Evolutionary conservation across 2,113 vertebrate species (phyloP), one percentile per base, ranked within the genome.

Genomic region (Psittacula cyanocephala): DNA sequence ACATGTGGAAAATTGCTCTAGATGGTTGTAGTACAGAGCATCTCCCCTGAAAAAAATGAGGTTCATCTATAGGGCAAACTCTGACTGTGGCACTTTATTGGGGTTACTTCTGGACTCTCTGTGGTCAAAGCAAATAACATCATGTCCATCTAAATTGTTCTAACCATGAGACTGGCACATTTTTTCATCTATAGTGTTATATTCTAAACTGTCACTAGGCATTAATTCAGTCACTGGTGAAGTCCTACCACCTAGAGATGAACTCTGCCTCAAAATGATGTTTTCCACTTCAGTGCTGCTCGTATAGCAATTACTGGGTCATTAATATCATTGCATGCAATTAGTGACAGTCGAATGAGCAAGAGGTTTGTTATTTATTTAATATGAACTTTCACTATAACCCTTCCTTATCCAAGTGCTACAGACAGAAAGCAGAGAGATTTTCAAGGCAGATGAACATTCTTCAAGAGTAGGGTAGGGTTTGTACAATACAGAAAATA

Each of bases 301-400:
- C 77, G 69, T 95, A 97, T 86, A 88, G 96, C 96, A 98, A 98
- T 98, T 98, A 98, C 94, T 93, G 94, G 97, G 92, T 97, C 97
- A 98, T 98, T 99, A 98, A 98, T 98, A 98, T 98, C 98, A 99
- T 98, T 98, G 98, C 98, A 85, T 96, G 95, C 88, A 97, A 98
- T 98, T 98, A 98, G 97, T 97, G 96, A 97, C 96, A 97, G 96
- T 65, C 82, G 95, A 97, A 91, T 83, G 95, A 96, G 92, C 96
- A 82, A 82, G 94, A 95, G 87, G 84, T 78, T 95, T 95, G 91
- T 92, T 95, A 89, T 93, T 92, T 96, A 90, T 90, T 91, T 86
- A 78, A 79, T 95, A 43, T 81, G 93, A 96, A 96, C 90, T 96
- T 97, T 75, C 69, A 79, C 88, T 94, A 86, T 89, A 95, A 98